These are phyloP conservation scores for Arrhopalites spinosus DNA, from an alignment of 2,888 invertebrate species.

Conservation along the genomic window DNA sequence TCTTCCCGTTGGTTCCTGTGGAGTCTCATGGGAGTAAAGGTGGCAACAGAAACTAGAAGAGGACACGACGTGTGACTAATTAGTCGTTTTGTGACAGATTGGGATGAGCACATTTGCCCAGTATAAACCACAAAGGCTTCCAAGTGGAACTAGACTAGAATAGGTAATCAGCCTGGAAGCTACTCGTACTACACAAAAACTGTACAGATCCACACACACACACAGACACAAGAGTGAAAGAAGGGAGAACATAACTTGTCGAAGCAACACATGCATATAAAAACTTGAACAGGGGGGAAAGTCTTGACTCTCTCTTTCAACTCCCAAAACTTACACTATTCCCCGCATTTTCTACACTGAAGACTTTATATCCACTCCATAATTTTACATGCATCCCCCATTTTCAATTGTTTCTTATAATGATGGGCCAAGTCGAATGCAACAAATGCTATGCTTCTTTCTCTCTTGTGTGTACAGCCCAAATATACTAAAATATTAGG, in stretches of 20 bases:
- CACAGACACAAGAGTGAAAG: too few relatives aligned
- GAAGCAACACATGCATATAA: conserved; percentile 24
- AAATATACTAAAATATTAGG: too few relatives aligned
- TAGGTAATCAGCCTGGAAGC: conserved; percentile 55
- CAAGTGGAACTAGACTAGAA: conserved; percentile 47
- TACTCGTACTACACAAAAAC: conserved; percentile 13
- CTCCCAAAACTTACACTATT: background rate
- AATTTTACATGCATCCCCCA: background rate
- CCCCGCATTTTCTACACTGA: background rate
- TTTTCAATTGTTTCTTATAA: background rate
- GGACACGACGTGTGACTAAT: conserved; percentile 55
- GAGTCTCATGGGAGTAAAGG: conserved; percentile 42
- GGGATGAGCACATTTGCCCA: conserved; percentile 44
- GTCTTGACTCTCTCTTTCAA: background rate
- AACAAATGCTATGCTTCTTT: background rate
- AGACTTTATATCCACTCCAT: background rate
- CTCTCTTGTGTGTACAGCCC: too few relatives aligned
- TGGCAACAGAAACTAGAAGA: conserved; percentile 39
- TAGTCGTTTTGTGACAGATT: conserved; percentile 55
- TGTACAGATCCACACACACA: too few relatives aligned
- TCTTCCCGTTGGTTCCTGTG: too few relatives aligned
- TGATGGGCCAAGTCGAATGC: background rate
- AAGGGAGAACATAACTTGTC: background rate
- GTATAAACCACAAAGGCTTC: conserved; percentile 33
- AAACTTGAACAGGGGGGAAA: conserved; percentile 4